Conservation (phyloP, 2,888 invertebrate species). For the Oscheius sp. region DNA sequence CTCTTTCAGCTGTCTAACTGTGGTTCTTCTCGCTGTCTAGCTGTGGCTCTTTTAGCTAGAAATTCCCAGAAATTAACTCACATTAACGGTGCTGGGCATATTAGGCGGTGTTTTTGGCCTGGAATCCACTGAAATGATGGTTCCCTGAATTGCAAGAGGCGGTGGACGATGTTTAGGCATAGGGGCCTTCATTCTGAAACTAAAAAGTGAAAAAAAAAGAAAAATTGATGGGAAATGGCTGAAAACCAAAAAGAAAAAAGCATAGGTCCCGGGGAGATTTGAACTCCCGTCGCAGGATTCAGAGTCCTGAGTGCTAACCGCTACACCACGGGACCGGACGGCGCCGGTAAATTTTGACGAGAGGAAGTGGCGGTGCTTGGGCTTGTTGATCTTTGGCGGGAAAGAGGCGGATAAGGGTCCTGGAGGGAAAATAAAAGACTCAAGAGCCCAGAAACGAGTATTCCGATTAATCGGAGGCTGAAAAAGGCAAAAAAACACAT, state of each 20-base stretch:
- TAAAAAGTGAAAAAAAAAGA: too few relatives aligned
- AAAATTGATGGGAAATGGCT: too few relatives aligned
- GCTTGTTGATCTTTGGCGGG: too few relatives aligned
- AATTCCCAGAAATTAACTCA: neutral
- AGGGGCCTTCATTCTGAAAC: slow-evolving; percentile 3
- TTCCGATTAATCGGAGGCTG: too few relatives aligned
- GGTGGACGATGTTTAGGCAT: slow-evolving; percentile 27
- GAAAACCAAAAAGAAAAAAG: too few relatives aligned
- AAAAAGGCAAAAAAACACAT: too few relatives aligned
- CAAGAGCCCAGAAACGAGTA: too few relatives aligned
- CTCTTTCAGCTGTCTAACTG: neutral
- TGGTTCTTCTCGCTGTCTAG: neutral
- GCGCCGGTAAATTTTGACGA: too few relatives aligned
- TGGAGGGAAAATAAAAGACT: too few relatives aligned
- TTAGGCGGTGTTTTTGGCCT: slow-evolving; percentile 48
- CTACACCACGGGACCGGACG: slow-evolving; percentile 76
- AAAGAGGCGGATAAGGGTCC: too few relatives aligned
- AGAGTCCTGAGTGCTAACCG: slow-evolving; percentile 60
- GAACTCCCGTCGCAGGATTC: slow-evolving; percentile 55
- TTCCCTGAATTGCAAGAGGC: slow-evolving; percentile 40
- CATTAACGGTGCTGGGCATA: slow-evolving; percentile 39
- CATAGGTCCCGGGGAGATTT: slow-evolving; percentile 35
- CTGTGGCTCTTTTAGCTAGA: neutral
- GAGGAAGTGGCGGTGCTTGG: too few relatives aligned
- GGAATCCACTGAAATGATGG: slow-evolving; percentile 31